Evolutionary conservation across 53 echinoderm and acorn worm species (phyloP).

Genomic region (Holothuria scabra): DNA sequence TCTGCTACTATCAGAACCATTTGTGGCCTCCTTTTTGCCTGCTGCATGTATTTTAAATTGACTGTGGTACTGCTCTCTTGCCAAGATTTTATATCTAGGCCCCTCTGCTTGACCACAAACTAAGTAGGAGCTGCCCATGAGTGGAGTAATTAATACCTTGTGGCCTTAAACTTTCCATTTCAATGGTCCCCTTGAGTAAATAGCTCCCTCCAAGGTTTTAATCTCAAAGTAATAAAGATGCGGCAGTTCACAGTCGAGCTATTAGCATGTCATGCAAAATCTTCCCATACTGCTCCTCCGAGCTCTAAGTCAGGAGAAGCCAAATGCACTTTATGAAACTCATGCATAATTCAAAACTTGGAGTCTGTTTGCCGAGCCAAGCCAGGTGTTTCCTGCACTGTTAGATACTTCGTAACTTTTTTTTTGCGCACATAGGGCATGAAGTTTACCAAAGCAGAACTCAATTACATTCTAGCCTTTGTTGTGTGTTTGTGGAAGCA

Average conservation of each 20-base stretch:
- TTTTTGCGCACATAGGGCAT: slow-evolving; percentile 21
- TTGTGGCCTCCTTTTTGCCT: not conserved
- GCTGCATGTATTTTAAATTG: not conserved
- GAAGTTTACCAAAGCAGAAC: slow-evolving; percentile 33
- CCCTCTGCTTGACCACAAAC: not conserved
- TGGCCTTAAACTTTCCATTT: slow-evolving; percentile 33
- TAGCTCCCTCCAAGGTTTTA: slow-evolving; percentile 31
- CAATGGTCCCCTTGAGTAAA: slow-evolving; percentile 25
- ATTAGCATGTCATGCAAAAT: not conserved
- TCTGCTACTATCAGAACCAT: too few relatives aligned
- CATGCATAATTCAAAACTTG: slow-evolving; percentile 21
- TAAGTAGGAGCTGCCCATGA: slow-evolving; percentile 7
- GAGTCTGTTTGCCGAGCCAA: slow-evolving; percentile 38
- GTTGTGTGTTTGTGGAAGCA: slow-evolving; percentile 23
- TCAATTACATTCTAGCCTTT: slow-evolving; percentile 16
- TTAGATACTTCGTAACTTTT: slow-evolving; percentile 5
- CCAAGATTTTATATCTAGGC: not conserved
- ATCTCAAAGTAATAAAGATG: slow-evolving; percentile 30
- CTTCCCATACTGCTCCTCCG: slow-evolving; percentile 25
- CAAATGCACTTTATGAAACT: slow-evolving; percentile 21
- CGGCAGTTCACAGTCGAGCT: slow-evolving; percentile 6
- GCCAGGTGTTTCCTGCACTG: slow-evolving; percentile 42
- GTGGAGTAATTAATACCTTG: slow-evolving; percentile 40
- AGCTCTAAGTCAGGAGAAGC: slow-evolving; percentile 10
- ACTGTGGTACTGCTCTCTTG: slow-evolving; percentile 6